These are phyloP conservation scores for Brachyistius frenatus DNA, from an alignment of 2,113 vertebrate species.

Conservation along the genomic window DNA sequence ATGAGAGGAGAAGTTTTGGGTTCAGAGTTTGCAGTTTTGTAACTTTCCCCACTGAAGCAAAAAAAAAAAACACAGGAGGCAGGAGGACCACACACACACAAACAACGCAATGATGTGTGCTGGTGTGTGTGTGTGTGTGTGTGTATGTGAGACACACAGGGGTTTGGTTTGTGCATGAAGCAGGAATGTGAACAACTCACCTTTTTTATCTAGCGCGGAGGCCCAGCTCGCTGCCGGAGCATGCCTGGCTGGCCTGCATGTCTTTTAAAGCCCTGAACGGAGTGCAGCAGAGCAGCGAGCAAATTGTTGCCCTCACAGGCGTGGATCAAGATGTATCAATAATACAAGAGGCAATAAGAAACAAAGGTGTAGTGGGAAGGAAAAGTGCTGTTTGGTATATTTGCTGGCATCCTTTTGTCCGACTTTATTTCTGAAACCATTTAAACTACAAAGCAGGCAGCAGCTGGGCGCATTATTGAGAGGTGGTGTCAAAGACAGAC, in stretches of 20 bases:
- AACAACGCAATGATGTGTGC: conserved; percentile 48
- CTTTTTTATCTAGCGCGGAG: conserved; percentile 77
- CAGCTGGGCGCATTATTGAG: background rate
- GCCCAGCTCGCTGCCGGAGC: conserved; percentile 76
- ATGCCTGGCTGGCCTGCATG: conserved; percentile 69
- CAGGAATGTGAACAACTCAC: conserved; percentile 85
- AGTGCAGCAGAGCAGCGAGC: conserved; percentile 33
- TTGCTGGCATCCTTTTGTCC: background rate
- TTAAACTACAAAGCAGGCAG: background rate
- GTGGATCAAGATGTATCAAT: conserved; percentile 34
- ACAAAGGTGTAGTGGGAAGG: background rate
- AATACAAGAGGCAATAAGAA: conserved; percentile 21
- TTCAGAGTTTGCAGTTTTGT: background rate
- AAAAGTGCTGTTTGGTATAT: background rate
- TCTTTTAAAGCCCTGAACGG: conserved; percentile 58
- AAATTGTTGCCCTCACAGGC: conserved; percentile 17
- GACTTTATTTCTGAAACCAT: background rate
- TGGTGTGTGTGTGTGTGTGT: conserved; percentile 44
- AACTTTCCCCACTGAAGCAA: background rate
- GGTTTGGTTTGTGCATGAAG: conserved; percentile 84
- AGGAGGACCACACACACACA: conserved; percentile 51
- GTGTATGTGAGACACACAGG: conserved; percentile 60
- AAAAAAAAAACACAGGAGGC: conserved; percentile 41
- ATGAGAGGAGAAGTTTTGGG: background rate
- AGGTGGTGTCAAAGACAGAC: conserved; percentile 20